Evolutionary conservation across 2,113 vertebrate species (phyloP), one percentile per base, ranked within the genome.

Genomic region (Clarias macrocephalus): DNA sequence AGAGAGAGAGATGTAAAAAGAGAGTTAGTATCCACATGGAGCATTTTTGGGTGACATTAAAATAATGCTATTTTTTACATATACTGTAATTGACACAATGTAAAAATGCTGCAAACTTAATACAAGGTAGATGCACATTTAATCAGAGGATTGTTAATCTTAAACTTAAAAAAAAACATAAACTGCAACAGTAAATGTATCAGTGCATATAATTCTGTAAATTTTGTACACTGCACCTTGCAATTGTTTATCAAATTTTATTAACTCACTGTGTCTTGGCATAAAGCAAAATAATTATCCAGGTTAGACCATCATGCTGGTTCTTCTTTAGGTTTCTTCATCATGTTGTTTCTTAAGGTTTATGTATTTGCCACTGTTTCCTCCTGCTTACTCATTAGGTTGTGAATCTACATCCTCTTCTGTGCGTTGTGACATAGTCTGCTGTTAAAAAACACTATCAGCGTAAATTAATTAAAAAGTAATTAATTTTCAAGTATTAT

Each of bases 341-440:
- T 59, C 16, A 79, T 57, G 6, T 57, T 6, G 8, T 57, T 9
- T 59, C 25, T 80, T 10, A 28, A 5, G 60, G 57, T 76, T 75
- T 25, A 23, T 75, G 4, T 23, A 10, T 76, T 13, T 52, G 19
- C 21, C 18, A 16, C 52, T 79, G n/a, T 80, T 81, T 30, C 79
- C 79, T 23, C 57, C 59, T n/a, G 54, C 30, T 81, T 81, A 4
- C 79, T 81, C 79, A 81, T 81, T 81, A 81, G 79, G 30, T 62
- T 81, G 5, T 81, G 62, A 81, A 81, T 81, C 57, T 81, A 23
- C 30, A 81, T 81, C 19, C 21, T 62, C 5, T 81, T 25, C 12
- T 25, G 57, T 62, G 57, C 59, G 12, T 59, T 33, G 19, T 62
- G 19, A 37, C 56, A 59, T 6, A 11, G 11, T 57, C 28, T 80